Conservation (phyloP, 1,140 invertebrate genomes). For the Drosophila pseudoobscura region DNA sequence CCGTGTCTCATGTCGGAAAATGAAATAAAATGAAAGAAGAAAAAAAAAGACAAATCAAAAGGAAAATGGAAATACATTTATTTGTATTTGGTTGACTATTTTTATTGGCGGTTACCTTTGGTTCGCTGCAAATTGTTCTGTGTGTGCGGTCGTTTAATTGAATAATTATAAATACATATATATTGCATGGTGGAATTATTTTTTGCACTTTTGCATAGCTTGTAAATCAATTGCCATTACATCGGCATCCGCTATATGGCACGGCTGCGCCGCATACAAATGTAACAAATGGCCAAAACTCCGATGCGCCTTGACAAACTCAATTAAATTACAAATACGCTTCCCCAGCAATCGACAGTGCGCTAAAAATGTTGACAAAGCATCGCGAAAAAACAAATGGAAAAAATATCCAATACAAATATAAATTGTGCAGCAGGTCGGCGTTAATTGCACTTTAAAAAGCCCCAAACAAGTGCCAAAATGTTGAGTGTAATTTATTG, state of each 20-base stretch:
- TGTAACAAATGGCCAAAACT: slow-evolving; percentile 47
- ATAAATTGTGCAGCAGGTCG: slow-evolving; percentile 54
- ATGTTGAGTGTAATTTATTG: slow-evolving; percentile 69
- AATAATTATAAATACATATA: slow-evolving; percentile 63
- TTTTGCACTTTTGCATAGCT: slow-evolving; percentile 40
- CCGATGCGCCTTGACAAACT: slow-evolving; percentile 49
- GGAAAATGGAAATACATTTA: slow-evolving; percentile 32
- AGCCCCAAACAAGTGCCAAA: slow-evolving; percentile 53
- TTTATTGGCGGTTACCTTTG: slow-evolving; percentile 75
- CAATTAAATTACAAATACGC: slow-evolving; percentile 47
- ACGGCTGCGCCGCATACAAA: slow-evolving; percentile 15
- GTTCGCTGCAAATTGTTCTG: slow-evolving; percentile 46
- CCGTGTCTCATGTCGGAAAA: slow-evolving; percentile 45
- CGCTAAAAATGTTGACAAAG: slow-evolving; percentile 42
- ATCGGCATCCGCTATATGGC: slow-evolving; percentile 49
- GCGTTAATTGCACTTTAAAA: slow-evolving; percentile 69
- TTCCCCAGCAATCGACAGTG: slow-evolving; percentile 4
- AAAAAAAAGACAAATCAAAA: slow-evolving; percentile 42
- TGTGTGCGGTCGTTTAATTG: slow-evolving; percentile 74
- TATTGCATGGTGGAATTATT: slow-evolving; percentile 22
- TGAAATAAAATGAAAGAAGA: slow-evolving; percentile 9
- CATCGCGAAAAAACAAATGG: slow-evolving; percentile 11
- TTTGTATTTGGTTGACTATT: slow-evolving; percentile 60
- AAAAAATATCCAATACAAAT: slow-evolving; percentile 22
- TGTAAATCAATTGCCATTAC: slow-evolving; percentile 74